phyloP scores from a whole-genome alignment of 2,797 vertebrate genomes.

The Sorex maritimensis region DNA sequence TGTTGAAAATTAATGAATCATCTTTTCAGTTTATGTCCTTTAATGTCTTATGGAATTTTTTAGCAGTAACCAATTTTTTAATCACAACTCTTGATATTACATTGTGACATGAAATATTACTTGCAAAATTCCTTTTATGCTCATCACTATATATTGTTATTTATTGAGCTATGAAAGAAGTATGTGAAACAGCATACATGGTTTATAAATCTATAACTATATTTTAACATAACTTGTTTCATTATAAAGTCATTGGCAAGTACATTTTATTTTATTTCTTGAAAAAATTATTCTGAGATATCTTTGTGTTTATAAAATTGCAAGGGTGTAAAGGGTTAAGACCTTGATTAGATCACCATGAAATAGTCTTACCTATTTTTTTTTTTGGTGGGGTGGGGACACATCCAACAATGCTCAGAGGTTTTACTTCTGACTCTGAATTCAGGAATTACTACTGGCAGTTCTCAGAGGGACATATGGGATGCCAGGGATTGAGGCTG shows the following conservation, averaged over 20 bases:
- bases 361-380: background rate
- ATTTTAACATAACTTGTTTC: constrained; percentile 32
- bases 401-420: too few species aligned
- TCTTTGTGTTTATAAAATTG: background rate
- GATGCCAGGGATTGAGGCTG: too few species aligned
- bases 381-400: too few species aligned
- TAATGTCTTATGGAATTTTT: constrained; percentile 7
- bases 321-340: constrained; percentile 26
- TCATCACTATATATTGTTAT: constrained; percentile 35
- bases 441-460: too few species aligned
- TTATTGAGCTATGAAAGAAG: constrained; percentile 54
- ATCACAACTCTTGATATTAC: constrained; percentile 39
- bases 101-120: background rate
- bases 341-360: background rate
- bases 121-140: constrained; percentile 34
- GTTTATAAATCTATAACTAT: constrained; percentile 25
- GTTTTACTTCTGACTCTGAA: too few species aligned
- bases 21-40: background rate
- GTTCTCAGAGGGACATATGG: too few species aligned
- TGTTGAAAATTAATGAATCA: background rate
- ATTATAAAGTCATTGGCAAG: constrained; percentile 41
- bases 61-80: constrained; percentile 39
- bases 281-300: constrained; percentile 57
- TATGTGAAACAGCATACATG: background rate
- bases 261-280: constrained; percentile 53